Base-by-base conservation (phyloP, 2,888 invertebrate genomes). In the Zootermopsis nevadensis region DNA sequence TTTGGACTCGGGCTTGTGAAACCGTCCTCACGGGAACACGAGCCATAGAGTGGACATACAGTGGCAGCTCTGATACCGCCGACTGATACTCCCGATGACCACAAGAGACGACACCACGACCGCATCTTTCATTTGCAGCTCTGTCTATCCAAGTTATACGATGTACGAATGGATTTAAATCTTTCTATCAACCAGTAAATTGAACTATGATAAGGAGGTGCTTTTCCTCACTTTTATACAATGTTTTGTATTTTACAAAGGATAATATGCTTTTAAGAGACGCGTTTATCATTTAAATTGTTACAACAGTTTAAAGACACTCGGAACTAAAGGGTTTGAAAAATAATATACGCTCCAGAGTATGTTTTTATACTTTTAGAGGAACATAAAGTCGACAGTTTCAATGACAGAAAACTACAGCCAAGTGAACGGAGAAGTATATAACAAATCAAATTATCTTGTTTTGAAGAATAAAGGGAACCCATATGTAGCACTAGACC, bases 401-500 rank as follows among this genome's bases (percentile, higher is more conserved):
- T 69, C 31, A 69, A 38, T 24, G 42, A 38, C 42, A 74, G 24
- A 74, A 74, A 74, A 42, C 69, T 31, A 30, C 31, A 69, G 69
- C 22, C 30, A 69, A 69, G 33, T 7, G 74, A 69, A n/a, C 42
- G 10, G 2, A 42, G 74, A 74, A 74, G 24, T 24, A 42, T 74
- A 38, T 74, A 74, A 74, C 38, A 74, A 74, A 74, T 74, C 74
- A 42, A 22, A 74, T 74, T 74, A 74, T n/a, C 38, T 74, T 42
- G 74, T 74, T 38, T 74, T 22, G 33, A 12, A 74, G 74, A 74
- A 33, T 74, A 38, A 74, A 74, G 38, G 69, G n/a, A 42, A 19
- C 19, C 10, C n/a, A 15, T n/a, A n/a, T n/a, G n/a, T n/a, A n/a
- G n/a, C n/a, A n/a, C 7, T 15, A 60, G 27, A 69, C 60, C 60